Evolutionary conservation across 2,797 vertebrate genomes (phyloP), one percentile per base, ranked within the genome.

Genomic region (Clarias fuscus): DNA sequence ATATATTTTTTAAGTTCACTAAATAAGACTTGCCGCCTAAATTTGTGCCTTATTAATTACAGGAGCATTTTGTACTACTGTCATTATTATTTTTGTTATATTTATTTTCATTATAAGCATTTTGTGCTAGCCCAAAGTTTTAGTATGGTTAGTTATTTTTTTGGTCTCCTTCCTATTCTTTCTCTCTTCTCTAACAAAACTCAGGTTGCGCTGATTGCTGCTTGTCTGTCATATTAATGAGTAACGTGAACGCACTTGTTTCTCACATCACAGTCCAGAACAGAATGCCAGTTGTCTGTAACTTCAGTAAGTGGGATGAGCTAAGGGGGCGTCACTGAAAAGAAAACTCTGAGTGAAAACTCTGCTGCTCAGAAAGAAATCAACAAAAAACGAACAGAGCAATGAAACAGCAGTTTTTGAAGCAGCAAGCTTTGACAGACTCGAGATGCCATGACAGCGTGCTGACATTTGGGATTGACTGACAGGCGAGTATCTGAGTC

Each of bases 381-480:
- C 37, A 71, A 40, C n/a, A 48, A 17, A 33, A 20, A 33, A 20
- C 8, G 27, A 58, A 22, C 43, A 56, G 58, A 68, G 53, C 27
- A 59, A 65, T 33, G 30, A 48, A 68, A 72, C 8, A 18, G 8
- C 20, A 56, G 61, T 80, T 88, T 88, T 61, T 18, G 43, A 67
- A 64, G 37, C 73, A 61, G 58, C 24, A 24, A 83, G 72, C 33
- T 17, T 7, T 75, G 64, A 33, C 72, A 76, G 30, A 78, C 78
- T 82, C 5, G 64, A 82, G 64, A 75, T 59, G 58, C 61, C 58
- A 20, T 86, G 82, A 86, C 84, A 62, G 76, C 70, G 68, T 48
- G 13, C 67, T 86, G 85, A 84, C 43, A 40, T 87, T 83, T 81
- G 48, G 27, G 48, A 33, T 37, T 59, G 81, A 7, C 22, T n/a